These are phyloP conservation scores for Scelioninae gen. 1 DNA, from an alignment of 2,888 invertebrate species.

Conservation along the genomic window DNA sequence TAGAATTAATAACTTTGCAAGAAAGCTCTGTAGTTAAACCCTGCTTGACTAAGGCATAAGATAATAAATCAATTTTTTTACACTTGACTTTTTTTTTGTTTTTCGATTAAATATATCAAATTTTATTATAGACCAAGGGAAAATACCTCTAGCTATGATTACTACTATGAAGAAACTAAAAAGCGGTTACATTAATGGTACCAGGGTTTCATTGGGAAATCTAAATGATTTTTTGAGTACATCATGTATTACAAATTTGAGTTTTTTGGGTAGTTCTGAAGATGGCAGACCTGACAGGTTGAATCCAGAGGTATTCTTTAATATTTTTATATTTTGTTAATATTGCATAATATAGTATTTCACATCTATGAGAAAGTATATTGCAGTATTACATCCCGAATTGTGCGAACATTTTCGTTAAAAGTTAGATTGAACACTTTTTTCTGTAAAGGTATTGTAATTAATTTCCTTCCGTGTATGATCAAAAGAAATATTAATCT, in stretches of 20 bases:
- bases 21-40: slow-evolving; percentile 11
- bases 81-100: not conserved
- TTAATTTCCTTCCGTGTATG: not conserved
- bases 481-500: too few relatives aligned
- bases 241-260: slow-evolving; percentile 98
- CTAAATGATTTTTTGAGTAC: slow-evolving; percentile 98
- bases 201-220: slow-evolving; percentile 97
- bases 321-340: slow-evolving; percentile 4
- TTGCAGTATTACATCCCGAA: too few relatives aligned
- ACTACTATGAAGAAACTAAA: slow-evolving; percentile 99
- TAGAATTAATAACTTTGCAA: not conserved
- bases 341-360: too few relatives aligned
- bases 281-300: slow-evolving; percentile 93
- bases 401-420: too few relatives aligned
- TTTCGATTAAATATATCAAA: slow-evolving; percentile 1
- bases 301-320: slow-evolving; percentile 80
- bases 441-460: too few relatives aligned
- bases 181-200: slow-evolving; percentile 99
- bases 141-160: slow-evolving; percentile 96
- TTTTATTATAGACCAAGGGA: slow-evolving; percentile 90
- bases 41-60: slow-evolving; percentile 13
- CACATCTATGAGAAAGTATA: too few relatives aligned
- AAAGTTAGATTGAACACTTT: too few relatives aligned
- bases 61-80: not conserved
- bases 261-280: slow-evolving; percentile 96